These are phyloP conservation scores for Agrypnus murinus DNA, from an alignment of 2,888 invertebrate genomes.

Conservation along the genomic window DNA sequence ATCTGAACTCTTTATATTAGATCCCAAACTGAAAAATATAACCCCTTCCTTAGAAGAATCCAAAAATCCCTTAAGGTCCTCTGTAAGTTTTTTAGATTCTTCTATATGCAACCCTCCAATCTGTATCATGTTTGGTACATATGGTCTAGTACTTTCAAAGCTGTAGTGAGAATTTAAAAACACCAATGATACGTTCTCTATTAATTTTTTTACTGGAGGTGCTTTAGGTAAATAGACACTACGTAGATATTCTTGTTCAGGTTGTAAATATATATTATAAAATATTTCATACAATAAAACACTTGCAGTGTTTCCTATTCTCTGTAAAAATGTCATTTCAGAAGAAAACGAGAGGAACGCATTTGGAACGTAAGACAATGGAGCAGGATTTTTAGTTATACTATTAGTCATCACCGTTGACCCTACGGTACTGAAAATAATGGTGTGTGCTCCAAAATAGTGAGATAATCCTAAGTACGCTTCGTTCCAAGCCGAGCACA, in stretches of 20 bases:
- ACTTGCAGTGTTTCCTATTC: slow-evolving; percentile 13
- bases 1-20: slow-evolving; percentile 74
- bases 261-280: neutral
- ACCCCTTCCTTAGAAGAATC: slow-evolving; percentile 74
- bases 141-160: slow-evolving; percentile 71
- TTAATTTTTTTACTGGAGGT: slow-evolving; percentile 54
- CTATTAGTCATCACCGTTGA: slow-evolving; percentile 57
- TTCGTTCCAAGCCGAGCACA: slow-evolving; percentile 63
- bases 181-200: slow-evolving; percentile 56
- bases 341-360: slow-evolving; percentile 51
- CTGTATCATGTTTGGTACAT: slow-evolving; percentile 74
- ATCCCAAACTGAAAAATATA: slow-evolving; percentile 77
- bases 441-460: slow-evolving; percentile 63
- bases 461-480: slow-evolving; percentile 64
- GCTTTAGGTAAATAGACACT: slow-evolving; percentile 55
- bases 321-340: slow-evolving; percentile 61
- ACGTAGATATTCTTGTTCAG: slow-evolving; percentile 28
- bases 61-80: slow-evolving; percentile 72
- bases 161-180: slow-evolving; percentile 71
- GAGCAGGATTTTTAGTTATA: slow-evolving; percentile 62
- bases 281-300: neutral
- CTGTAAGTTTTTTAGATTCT: slow-evolving; percentile 60
- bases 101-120: slow-evolving; percentile 74
- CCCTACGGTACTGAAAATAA: slow-evolving; percentile 62
- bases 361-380: slow-evolving; percentile 65